These are phyloP conservation scores for Aporrectodea caliginosa DNA, from an alignment of 1,140 invertebrate genomes.

Conservation along the genomic window DNA sequence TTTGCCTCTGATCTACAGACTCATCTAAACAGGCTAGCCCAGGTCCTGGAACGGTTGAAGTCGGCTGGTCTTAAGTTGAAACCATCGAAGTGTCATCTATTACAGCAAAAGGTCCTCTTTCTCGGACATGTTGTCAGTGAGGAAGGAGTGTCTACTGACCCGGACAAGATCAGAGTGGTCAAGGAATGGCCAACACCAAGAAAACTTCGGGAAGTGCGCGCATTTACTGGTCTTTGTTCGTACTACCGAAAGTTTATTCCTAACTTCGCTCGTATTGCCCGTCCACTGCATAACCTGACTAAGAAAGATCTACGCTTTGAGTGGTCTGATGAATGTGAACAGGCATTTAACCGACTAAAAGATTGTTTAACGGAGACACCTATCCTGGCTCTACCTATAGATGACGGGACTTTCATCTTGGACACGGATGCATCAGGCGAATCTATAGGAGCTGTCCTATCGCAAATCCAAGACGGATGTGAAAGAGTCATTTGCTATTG, in stretches of 20 bases:
- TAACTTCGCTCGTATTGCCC: slow-evolving; percentile 36
- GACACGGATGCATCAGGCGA: slow-evolving; percentile 45
- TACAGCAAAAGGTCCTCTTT: slow-evolving; percentile 36
- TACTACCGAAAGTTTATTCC: slow-evolving; percentile 44
- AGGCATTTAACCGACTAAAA: slow-evolving; percentile 30
- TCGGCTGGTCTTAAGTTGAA: slow-evolving; percentile 55
- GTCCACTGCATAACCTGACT: not conserved
- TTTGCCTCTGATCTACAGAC: slow-evolving; percentile 43
- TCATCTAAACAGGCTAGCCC: slow-evolving; percentile 49
- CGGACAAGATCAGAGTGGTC: slow-evolving; percentile 44
- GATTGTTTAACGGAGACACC: slow-evolving; percentile 14
- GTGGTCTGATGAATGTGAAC: slow-evolving; percentile 9
- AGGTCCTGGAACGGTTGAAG: slow-evolving; percentile 47
- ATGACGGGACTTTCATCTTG: slow-evolving; percentile 31
- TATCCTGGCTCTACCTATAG: slow-evolving; percentile 29
- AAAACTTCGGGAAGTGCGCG: slow-evolving; percentile 38
- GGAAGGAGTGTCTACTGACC: slow-evolving; percentile 40
- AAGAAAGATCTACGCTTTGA: not conserved
- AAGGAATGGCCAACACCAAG: slow-evolving; percentile 41
- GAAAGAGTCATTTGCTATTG: slow-evolving; percentile 35
- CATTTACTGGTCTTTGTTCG: slow-evolving; percentile 42
- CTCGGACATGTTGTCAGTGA: slow-evolving; percentile 40
- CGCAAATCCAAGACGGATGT: slow-evolving; percentile 34
- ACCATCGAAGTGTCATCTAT: slow-evolving; percentile 43
- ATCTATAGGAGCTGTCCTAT: slow-evolving; percentile 47